Base-by-base conservation (phyloP, 2,888 invertebrate genomes). In the Pseudoips prasinana region DNA sequence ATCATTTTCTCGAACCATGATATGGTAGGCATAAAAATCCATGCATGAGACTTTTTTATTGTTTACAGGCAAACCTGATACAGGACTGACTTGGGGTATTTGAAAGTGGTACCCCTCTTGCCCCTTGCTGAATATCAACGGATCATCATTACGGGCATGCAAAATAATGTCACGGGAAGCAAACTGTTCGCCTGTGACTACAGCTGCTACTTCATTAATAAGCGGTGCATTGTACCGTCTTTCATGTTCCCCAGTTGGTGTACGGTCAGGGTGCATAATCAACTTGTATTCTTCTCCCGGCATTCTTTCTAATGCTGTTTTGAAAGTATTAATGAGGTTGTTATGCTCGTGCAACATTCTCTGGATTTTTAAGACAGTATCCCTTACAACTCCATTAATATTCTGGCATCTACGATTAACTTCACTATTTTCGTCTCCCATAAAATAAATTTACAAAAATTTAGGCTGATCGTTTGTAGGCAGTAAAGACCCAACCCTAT, bases 361-460 rank as follows among this genome's bases (percentile, higher is more conserved):
- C 36, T 66, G 60, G 22, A 70, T 51, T 46, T 64, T 46, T 29
- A 32, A 10, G 23, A 66, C 52, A 7, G 33, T 58, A 0, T 55
- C 41, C 24, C 47, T 46, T 27, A 56, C 53, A 5, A 60, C 38
- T 29, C 52, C 58, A 29, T 51, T 18, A 24, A 64, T 46, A 40
- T 42, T 29, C 37, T 48, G 33, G 37, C 49, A 58, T 0, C 66
- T 22, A 3, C 49, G 37, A n/a, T 57, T 36, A 23, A 29, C 47
- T 30, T 63, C 41, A 3, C 3, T 40, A 1, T 54, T 10, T 39
- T 61, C 58, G 14, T 60, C 46, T 6, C 64, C 60, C 43, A 63
- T n/a, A n/a, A n/a, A n/a, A n/a, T n/a, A n/a, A n/a, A n/a, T 25
- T 32, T 69, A 65, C 9, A 64, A 25, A 50, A 62, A 69, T 39